A percentile compares a stretch with the other conserved stretches of the same genome.
These are phyloP conservation scores for Zoanthus sansibaricus DNA, from an alignment of 92 coral and sea anemone genomes.

Conservation along the genomic window DNA sequence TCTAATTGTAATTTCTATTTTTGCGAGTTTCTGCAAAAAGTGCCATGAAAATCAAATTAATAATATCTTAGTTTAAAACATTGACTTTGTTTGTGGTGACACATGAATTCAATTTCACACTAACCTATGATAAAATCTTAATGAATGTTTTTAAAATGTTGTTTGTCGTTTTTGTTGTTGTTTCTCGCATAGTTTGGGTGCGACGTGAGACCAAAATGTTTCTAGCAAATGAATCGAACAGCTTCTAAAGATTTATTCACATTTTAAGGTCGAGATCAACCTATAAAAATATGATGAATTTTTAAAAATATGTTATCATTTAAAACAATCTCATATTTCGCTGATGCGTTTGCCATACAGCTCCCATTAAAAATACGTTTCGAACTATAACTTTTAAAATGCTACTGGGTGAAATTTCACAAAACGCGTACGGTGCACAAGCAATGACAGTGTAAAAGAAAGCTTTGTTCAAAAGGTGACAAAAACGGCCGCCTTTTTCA, in stretches of 20 bases:
- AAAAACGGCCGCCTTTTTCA: slow-evolving; percentile 15
- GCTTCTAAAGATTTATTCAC: not conserved
- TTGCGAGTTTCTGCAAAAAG: not conserved
- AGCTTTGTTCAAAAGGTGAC: slow-evolving; percentile 25
- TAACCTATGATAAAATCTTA: slow-evolving; percentile 10
- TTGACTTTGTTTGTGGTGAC: not conserved
- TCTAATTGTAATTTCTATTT: not conserved
- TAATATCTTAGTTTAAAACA: not conserved
- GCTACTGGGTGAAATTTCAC: not conserved
- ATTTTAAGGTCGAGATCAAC: slow-evolving; percentile 22
- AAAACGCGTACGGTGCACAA: not conserved
- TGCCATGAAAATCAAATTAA: not conserved
- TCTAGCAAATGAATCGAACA: not conserved
- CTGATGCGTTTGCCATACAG: not conserved
- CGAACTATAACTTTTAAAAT: not conserved
- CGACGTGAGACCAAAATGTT: not conserved
- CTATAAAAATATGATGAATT: slow-evolving; percentile 1
- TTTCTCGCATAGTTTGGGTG: slow-evolving; percentile 4
- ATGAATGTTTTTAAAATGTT: slow-evolving; percentile 26
- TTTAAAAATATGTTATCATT: slow-evolving; percentile 21
- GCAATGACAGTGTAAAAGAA: not conserved
- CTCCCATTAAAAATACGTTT: slow-evolving; percentile 19
- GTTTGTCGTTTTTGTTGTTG: slow-evolving; percentile 1
- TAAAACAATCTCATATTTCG: slow-evolving; percentile 16
- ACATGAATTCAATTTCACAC: slow-evolving; percentile 14